Conservation (phyloP, 1,140 invertebrate species). For the Antheraea pernyi region DNA sequence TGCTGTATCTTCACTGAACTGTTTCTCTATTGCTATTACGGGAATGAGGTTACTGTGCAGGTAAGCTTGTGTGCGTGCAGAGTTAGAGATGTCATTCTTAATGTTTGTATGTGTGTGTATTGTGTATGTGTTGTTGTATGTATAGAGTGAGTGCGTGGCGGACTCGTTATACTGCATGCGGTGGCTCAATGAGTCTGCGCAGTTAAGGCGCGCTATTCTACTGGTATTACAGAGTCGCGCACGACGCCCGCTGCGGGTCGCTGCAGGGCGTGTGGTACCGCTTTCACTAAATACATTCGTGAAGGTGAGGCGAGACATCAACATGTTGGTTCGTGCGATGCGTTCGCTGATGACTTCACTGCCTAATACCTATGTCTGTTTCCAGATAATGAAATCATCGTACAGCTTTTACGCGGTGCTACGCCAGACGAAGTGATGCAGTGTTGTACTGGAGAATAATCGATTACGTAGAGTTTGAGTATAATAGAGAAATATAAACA, state of each 20-base stretch:
- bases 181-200: conserved; percentile 32
- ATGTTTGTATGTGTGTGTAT: neutral
- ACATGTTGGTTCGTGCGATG: no score
- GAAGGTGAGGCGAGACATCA: conserved; percentile 35
- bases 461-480: no score
- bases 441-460: neutral
- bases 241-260: conserved; percentile 54
- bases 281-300: conserved; percentile 68
- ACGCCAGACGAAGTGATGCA: conserved; percentile 51
- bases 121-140: neutral
- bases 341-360: neutral
- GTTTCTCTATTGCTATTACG: conserved; percentile 68
- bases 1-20: conserved; percentile 66
- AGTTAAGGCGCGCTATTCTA: conserved; percentile 38
- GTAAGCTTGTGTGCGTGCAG: conserved; percentile 22
- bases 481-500: no score
- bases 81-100: no score
- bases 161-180: conserved; percentile 47
- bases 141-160: conserved; percentile 44
- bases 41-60: conserved; percentile 62
- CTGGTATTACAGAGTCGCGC: conserved; percentile 58
- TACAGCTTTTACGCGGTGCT: conserved; percentile 68
- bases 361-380: conserved; percentile 17
- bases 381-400: conserved; percentile 66
- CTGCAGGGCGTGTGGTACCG: conserved; percentile 57